phyloP scores from a whole-genome alignment of 2,888 invertebrate genomes.

The Epinotia brunnichana region DNA sequence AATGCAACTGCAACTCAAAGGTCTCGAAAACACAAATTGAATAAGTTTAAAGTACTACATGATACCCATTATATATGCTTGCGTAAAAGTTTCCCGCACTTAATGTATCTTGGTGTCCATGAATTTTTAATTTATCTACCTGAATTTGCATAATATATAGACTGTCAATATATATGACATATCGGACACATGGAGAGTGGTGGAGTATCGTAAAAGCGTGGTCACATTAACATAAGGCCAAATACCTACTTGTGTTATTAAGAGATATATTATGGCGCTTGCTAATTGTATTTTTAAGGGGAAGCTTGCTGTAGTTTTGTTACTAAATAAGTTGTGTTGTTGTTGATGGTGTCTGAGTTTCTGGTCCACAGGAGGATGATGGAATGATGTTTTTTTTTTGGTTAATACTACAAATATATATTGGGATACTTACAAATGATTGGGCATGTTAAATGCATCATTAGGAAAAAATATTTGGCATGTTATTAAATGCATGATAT shows the following conservation, averaged over 20 bases:
- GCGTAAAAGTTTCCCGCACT: constrained; percentile 19
- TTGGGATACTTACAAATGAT: too few relatives aligned
- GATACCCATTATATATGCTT: constrained; percentile 15
- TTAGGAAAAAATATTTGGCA: too few relatives aligned
- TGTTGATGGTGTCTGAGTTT: too few relatives aligned
- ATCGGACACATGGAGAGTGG: constrained; percentile 31
- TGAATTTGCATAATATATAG: constrained; percentile 42
- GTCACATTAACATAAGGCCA: constrained; percentile 60
- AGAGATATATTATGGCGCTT: constrained; percentile 54
- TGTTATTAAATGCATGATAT: too few relatives aligned
- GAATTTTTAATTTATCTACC: constrained; percentile 40
- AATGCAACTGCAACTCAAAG: not conserved
- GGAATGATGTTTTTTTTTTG: too few relatives aligned
- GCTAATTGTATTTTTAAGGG: constrained; percentile 59
- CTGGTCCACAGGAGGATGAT: too few relatives aligned
- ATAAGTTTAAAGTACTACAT: not conserved
- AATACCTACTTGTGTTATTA: constrained; percentile 57
- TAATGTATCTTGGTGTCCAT: constrained; percentile 39
- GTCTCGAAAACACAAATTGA: not conserved
- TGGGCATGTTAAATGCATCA: too few relatives aligned
- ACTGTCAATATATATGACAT: constrained; percentile 39
- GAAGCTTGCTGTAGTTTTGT: too few relatives aligned
- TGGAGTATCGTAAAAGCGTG: constrained; percentile 34
- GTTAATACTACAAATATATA: too few relatives aligned
- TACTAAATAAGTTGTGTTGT: too few relatives aligned